A percentile compares a stretch with the other conserved stretches of the same genome.
These are phyloP conservation scores for Temnothorax curvispinosus DNA, from an alignment of 1,140 invertebrate species.

Conservation along the genomic window DNA sequence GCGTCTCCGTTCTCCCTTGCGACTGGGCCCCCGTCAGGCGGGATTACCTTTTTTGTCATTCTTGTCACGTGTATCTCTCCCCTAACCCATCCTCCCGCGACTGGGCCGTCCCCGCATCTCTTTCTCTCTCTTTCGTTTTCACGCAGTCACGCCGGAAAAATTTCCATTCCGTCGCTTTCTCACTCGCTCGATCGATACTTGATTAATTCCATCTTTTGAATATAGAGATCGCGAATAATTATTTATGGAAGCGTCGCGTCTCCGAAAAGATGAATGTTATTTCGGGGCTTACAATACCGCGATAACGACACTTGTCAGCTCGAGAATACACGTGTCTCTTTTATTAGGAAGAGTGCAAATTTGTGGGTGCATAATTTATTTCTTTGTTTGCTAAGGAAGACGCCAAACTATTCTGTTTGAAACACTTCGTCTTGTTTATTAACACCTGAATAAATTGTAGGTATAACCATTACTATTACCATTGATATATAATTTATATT, in stretches of 20 bases:
- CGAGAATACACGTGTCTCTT: neutral
- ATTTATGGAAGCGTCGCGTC: neutral
- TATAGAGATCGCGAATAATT: constrained; percentile 42
- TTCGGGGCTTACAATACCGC: neutral
- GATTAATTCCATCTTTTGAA: constrained; percentile 54
- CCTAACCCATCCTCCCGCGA: neutral
- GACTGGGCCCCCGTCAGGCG: constrained; percentile 68
- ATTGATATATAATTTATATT: neutral
- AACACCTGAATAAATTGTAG: neutral
- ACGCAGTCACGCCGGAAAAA: constrained; percentile 30
- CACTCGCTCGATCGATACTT: constrained; percentile 36
- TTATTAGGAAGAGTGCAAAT: neutral
- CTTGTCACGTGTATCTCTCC: constrained; percentile 80
- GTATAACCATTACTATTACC: neutral
- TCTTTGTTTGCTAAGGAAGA: neutral
- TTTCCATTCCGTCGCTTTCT: neutral
- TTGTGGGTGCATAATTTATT: neutral
- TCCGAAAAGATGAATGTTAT: constrained; percentile 1
- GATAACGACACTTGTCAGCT: neutral
- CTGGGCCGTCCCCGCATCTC: neutral
- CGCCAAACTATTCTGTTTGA: neutral
- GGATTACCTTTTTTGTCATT: constrained; percentile 81
- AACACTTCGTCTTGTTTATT: neutral
- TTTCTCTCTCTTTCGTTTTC: constrained; percentile 14
- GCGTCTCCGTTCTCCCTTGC: constrained; percentile 64